Evolutionary conservation across 2,113 vertebrate genomes (phyloP), one percentile per base, ranked within the genome.

Genomic region (Capra hircus): DNA sequence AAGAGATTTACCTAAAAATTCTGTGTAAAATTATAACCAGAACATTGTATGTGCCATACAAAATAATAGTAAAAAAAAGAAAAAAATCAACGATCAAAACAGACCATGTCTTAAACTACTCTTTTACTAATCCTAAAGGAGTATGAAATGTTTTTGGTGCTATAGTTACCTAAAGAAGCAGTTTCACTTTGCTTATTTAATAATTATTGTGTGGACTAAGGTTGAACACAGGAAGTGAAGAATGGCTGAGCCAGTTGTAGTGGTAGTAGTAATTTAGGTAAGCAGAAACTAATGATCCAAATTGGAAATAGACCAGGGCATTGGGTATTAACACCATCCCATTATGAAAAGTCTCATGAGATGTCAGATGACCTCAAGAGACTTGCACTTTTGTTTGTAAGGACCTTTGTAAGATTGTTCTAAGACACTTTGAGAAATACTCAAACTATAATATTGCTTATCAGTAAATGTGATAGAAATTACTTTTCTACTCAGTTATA

Each of bases 351-450:
- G 21, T 91, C 83, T 30, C 80, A 55, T 2, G 30, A 89, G 89
- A 67, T 96, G 33, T 83, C 36, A 57, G 33, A 50, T 90, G 64
- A 92, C 57, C 91, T 96, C 95, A 93, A 57, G 92, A 95, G 88
- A 45, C 28, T 92, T 95, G 67, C 9, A 90, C 78, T 95, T 97
- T 97, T 83, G 81, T 97, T 96, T 96, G 33, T 95, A 91, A 96
- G 80, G 96, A 84, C 57, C 11, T 95, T 90, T 88, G 5, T 91
- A 85, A 97, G 87, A 93, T 50, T 95, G 57, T 96, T 90, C 52
- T 87, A n/a, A 97, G 89, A 83, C 12, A 40, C 30, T 45, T 1
- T 93, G 71, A 84, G 95, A 96, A 97, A 92, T 64, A 81, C 43
- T 88, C n/a, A 52, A 11, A 27, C 36, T 94, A 17, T 91, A 91